A percentile compares a stretch with the other conserved stretches of the same genome.
Evolutionary conservation across 23 tunicate genomes (phyloP).

Genomic region (Aplidium turbinatum): DNA sequence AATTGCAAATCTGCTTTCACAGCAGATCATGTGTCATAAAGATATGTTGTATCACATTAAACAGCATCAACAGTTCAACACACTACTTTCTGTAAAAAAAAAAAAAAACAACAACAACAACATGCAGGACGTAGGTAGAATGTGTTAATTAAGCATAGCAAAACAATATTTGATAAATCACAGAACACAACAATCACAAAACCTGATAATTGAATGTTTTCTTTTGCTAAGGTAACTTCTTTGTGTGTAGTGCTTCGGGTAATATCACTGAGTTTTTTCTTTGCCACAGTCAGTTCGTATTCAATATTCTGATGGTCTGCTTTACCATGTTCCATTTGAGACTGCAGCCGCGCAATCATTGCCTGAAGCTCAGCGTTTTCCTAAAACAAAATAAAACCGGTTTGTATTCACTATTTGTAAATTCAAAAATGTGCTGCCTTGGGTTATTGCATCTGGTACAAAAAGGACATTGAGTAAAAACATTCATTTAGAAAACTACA

Average conservation of each 20-base stretch:
- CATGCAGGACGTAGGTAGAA: too few species aligned
- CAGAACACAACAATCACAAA: neutral
- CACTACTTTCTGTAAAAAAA: too few species aligned
- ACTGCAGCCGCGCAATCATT: constrained; percentile 53
- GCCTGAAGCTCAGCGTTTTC: constrained; percentile 60
- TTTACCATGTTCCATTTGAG: constrained; percentile 76
- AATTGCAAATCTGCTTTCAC: too few species aligned
- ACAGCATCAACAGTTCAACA: too few species aligned
- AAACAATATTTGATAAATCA: too few species aligned
- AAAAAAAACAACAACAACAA: neutral
- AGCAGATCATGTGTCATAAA: too few species aligned
- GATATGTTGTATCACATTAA: too few species aligned
- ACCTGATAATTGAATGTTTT: constrained; percentile 67
- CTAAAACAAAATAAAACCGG: constrained; percentile 23
- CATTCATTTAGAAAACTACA: neutral
- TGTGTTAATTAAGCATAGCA: too few species aligned
- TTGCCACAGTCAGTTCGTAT: constrained; percentile 70
- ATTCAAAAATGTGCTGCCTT: neutral
- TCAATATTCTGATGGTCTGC: constrained; percentile 71
- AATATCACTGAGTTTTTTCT: constrained; percentile 52
- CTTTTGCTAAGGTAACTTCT: constrained; percentile 55
- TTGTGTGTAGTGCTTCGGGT: constrained; percentile 49
- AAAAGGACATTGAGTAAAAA: neutral
- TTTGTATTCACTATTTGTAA: neutral
- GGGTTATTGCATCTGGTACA: too few species aligned